Evolutionary conservation across 2,888 invertebrate species (phyloP), one percentile per base, ranked within the genome.

Genomic region (Calliphora vomitoria): DNA sequence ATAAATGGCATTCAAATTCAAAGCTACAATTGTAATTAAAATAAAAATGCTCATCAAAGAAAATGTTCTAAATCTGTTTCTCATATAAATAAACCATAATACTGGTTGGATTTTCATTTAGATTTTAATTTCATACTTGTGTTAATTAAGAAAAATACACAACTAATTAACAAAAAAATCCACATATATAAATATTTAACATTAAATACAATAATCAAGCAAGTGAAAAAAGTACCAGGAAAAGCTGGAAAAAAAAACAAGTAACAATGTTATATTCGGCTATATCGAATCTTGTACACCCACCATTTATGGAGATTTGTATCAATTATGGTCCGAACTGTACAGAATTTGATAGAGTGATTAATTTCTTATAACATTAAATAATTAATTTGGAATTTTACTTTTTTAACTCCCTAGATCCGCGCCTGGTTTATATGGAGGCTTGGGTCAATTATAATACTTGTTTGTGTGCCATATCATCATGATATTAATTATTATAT

Each of bases 71-170:
- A 69, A 69, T 69, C 35, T 38, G 31, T 18, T 35, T 53, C 53
- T 71, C 38, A 50, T 38, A 35, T 71, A 71, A 55, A 71, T 53
- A 71, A 38, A 53, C 35, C 53, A 31, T 71, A 20, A 10, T 71
- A 35, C 71, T 53, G 47, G 69, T 50, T 69, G n/a, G 31, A 69
- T 71, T 38, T 71, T 35, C 6, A 55, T 71, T 53, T 11, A 18
- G 38, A 55, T 71, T 55, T 71, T 38, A 55, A 35, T 53, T 53
- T 71, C 71, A 35, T 38, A 53, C 35, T 71, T 71, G 71, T 71
- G 38, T 71, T 53, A 71, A 71, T 71, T 71, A 35, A 53, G 71
- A 55, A 38, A 68, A 71, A 71, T 53, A 71, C 38, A 71, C 71
- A 55, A 53, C 53, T 71, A 55, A 71, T 71, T 71, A 71, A 55